Evolutionary conservation across 1,140 invertebrate genomes (phyloP).

Genomic region (Drosophila nannoptera): DNA sequence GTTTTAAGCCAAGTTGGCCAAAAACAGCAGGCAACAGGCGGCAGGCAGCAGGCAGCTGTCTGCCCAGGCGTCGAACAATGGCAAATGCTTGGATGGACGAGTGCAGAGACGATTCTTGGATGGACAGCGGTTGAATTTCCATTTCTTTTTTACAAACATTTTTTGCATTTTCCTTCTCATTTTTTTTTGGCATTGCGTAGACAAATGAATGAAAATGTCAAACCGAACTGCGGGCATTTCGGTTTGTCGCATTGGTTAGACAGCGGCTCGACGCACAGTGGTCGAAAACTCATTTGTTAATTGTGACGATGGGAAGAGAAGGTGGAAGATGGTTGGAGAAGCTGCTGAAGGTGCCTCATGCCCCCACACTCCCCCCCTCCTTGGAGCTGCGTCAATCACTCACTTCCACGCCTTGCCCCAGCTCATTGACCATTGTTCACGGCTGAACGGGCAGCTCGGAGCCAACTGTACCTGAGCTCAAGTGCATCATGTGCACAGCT

Average conservation of each 20-base stretch:
- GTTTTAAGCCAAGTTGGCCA: conserved; percentile 48
- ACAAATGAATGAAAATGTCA: conserved; percentile 78
- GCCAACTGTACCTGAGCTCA: conserved; percentile 31
- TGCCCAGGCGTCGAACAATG: conserved; percentile 63
- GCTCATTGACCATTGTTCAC: background rate
- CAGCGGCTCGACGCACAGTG: conserved; percentile 6
- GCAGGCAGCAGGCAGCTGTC: conserved; percentile 59
- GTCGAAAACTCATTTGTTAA: conserved; percentile 3
- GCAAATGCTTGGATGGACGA: conserved; percentile 51
- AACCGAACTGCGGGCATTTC: conserved; percentile 49
- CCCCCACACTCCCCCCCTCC: too few species aligned
- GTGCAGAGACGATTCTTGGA: conserved; percentile 39
- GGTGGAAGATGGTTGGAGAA: too few species aligned
- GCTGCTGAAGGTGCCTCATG: too few species aligned
- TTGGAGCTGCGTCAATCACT: background rate
- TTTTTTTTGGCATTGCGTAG: conserved; percentile 60
- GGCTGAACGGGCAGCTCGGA: too few species aligned
- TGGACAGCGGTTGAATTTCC: conserved; percentile 55
- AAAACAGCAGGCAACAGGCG: conserved; percentile 51
- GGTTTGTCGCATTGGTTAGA: conserved; percentile 25
- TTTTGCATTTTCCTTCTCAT: conserved; percentile 23
- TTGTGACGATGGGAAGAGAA: too few species aligned
- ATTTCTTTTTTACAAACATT: conserved; percentile 13
- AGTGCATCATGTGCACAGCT: conserved; percentile 28
- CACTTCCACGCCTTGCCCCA: background rate